phyloP scores from a whole-genome alignment of 2,113 vertebrate species.

The Hystrix cristata region DNA sequence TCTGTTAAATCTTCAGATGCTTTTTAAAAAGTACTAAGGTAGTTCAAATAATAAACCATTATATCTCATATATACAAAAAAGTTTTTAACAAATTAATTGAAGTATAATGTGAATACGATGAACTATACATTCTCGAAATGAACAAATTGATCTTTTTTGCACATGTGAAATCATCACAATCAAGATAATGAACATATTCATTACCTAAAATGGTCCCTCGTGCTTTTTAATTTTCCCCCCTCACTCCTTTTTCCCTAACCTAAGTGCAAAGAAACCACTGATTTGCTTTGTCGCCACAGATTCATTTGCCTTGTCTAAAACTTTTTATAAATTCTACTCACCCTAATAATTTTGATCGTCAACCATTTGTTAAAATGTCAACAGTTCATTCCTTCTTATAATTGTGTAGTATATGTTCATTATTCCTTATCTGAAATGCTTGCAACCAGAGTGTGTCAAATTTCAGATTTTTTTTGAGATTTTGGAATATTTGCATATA shows the following conservation, averaged over 20 bases:
- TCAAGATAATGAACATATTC: background rate
- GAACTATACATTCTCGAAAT: background rate
- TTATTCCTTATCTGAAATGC: background rate
- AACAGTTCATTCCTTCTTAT: background rate
- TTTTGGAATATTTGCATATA: background rate
- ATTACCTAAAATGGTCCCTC: background rate
- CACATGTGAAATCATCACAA: background rate
- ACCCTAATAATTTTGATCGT: constrained; percentile 1
- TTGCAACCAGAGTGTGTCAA: background rate
- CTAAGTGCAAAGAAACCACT: background rate
- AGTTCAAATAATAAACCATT: background rate
- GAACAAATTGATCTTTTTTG: background rate
- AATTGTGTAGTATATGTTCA: background rate
- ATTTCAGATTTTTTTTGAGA: background rate
- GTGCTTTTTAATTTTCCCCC: background rate
- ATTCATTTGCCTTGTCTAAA: background rate
- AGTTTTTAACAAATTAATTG: background rate
- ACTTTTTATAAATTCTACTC: background rate
- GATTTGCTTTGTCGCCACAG: background rate
- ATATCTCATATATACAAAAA: background rate
- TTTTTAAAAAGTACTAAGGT: background rate
- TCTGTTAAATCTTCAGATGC: background rate
- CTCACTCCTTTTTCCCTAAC: background rate
- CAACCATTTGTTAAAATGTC: background rate
- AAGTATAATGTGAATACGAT: background rate